Evolutionary conservation across 2,113 vertebrate genomes (phyloP), one percentile per base, ranked within the genome.

Genomic region (Brachyhypopomus occidentalis): DNA sequence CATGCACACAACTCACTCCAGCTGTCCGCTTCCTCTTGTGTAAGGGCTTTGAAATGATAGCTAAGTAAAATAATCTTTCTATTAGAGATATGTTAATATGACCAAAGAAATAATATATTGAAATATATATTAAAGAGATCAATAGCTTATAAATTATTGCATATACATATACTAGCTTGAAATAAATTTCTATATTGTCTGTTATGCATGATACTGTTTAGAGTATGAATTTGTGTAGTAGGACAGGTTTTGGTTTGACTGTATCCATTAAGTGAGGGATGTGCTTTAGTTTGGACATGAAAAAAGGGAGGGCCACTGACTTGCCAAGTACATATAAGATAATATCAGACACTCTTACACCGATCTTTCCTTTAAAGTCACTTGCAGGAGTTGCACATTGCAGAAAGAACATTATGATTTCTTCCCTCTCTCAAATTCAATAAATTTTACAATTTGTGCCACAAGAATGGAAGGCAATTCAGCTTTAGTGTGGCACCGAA

Each of bases 191-290:
- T 77, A 52, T 83, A 82, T 78, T 55, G 64, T 62, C 75, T 86
- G 52, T 58, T 69, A 83, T 81, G 83, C 59, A 60, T 66, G 55
- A 85, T 78, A 58, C 86, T 82, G 79, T 73, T 84, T 80, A 80
- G 69, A 76, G 72, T 72, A 81, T 81, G 62, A 63, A 72, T 83
- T 67, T 38, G 38, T 11, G 20, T 75, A 76, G 66, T 75, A 38
- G 55, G 22, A 23, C 67, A 74, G 62, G 91, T 88, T 94, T 95
- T 95, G 94, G 91, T 96, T 95, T 95, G 94, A 95, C 95, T 94
- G 92, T 94, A 93, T 93, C 92, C 88, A 86, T 88, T 86, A 88
- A 93, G 91, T 84, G 80, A 84, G 88, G 66, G 78, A 72, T 87
- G 87, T 87, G 87, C 81, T 92, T 92, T 67, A 78, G 81, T 80